Base-by-base conservation (phyloP, 2,888 invertebrate genomes). In the Agapostemon virescens region DNA sequence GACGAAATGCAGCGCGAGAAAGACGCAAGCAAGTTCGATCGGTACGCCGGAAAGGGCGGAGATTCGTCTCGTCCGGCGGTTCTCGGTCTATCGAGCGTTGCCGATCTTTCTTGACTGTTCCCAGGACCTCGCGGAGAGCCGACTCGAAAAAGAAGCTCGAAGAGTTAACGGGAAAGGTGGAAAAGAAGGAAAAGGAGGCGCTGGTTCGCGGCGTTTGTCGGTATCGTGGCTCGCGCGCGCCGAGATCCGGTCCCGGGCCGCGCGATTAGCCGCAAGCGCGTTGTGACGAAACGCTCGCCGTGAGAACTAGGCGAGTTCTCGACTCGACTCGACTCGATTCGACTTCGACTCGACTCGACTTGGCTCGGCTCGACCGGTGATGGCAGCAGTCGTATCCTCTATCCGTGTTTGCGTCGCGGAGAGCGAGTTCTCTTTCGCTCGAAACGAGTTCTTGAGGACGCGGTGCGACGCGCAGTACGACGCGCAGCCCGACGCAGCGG, bases 371-470 rank as follows among this genome's bases (percentile, higher is more conserved):
- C n/a, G n/a, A n/a, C n/a, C n/a, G n/a, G n/a, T n/a, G n/a, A n/a
- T n/a, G n/a, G n/a, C n/a, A 7, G 15, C 17, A 17, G 74, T 63
- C 76, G 81, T 80, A 72, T 78, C 71, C 66, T 73, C 73, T 66
- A 72, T 79, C 63, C 20, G 63, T 36, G 33, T 79, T 82, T 79
- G 67, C 74, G 71, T 77, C 61, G 33, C 61, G 26, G 33, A 36
- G 38, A 79, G 77, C 84, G 71, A 86, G 83, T 86, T 86, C 86
- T 86, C 86, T 86, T 84, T 86, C 86, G 77, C 83, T 86, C 58
- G 74, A 74, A 86, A 86, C 86, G 84, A 79, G 86, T 86, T 86
- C 82, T 81, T 73, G 81, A 73, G 84, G 84, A 85, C 86, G 79
- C 63, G 79, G 55, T 74, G 58, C 30, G 79, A 68, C 74, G 55